A percentile compares a stretch with the other conserved stretches of the same genome.
phyloP scores from a whole-genome alignment of 1,140 invertebrate species.

The Medauroidea extradentata region DNA sequence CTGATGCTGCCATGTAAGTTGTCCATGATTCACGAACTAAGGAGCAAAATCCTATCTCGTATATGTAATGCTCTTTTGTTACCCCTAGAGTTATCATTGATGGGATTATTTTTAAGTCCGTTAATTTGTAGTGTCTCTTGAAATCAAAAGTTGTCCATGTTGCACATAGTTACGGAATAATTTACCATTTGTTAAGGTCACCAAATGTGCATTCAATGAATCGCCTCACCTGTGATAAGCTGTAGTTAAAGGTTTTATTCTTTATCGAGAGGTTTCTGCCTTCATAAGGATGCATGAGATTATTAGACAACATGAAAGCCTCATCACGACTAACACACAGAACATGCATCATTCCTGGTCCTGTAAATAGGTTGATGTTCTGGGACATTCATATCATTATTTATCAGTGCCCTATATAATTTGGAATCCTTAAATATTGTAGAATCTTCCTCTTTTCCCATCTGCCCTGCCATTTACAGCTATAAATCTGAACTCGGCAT shows the following conservation, averaged over 20 bases:
- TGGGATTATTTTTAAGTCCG: no score
- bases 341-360: neutral
- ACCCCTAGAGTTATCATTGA: no score
- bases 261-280: neutral
- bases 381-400: neutral
- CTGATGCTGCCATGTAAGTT: no score
- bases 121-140: no score
- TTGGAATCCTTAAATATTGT: neutral
- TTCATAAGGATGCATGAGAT: neutral
- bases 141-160: no score
- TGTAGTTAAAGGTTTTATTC: neutral
- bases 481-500: constrained; percentile 35
- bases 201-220: neutral
- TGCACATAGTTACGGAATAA: neutral
- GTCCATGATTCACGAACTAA: no score
- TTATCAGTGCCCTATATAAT: no score
- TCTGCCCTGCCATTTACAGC: constrained; percentile 33
- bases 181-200: neutral
- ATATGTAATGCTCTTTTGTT: no score
- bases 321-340: neutral
- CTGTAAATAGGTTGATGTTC: neutral
- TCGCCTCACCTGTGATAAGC: neutral
- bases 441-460: neutral
- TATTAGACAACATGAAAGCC: neutral
- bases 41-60: no score